Conservation (phyloP, 2,888 invertebrate genomes). For the Pterostichus niger region DNA sequence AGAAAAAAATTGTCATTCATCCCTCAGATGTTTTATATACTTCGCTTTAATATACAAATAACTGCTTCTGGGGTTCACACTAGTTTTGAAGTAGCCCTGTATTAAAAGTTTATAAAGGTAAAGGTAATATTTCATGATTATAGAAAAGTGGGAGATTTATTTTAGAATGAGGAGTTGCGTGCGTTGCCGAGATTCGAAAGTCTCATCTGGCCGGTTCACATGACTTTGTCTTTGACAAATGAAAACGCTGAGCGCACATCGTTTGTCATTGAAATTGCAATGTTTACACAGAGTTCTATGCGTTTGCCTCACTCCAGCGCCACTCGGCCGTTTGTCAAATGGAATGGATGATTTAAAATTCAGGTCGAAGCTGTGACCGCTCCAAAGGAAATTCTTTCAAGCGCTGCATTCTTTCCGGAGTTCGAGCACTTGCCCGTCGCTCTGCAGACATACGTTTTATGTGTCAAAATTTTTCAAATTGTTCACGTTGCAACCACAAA, state of each 20-base stretch:
- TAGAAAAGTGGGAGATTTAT: slow-evolving; percentile 35
- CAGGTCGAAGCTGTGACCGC: slow-evolving; percentile 35
- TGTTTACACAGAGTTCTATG: slow-evolving; percentile 51
- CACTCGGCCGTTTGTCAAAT: slow-evolving; percentile 53
- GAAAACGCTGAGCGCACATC: slow-evolving; percentile 51
- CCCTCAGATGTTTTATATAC: too few relatives aligned
- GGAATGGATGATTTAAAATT: slow-evolving; percentile 58
- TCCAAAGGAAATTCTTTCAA: slow-evolving; percentile 21
- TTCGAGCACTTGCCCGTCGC: slow-evolving; percentile 3
- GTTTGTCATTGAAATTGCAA: slow-evolving; percentile 64
- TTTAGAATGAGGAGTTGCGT: background rate
- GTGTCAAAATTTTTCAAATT: slow-evolving; percentile 52
- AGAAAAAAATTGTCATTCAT: too few relatives aligned
- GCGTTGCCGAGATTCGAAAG: slow-evolving; percentile 21
- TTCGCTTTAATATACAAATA: too few relatives aligned
- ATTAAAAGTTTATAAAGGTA: too few relatives aligned
- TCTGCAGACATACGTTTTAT: slow-evolving; percentile 33
- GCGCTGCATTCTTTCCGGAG: slow-evolving; percentile 27
- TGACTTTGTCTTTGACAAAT: slow-evolving; percentile 65
- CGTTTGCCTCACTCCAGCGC: background rate
- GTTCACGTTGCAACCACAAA: slow-evolving; percentile 41
- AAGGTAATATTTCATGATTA: slow-evolving; percentile 32
- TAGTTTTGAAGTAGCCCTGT: too few relatives aligned
- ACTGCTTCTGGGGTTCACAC: too few relatives aligned
- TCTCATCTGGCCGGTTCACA: slow-evolving; percentile 39